A percentile compares a stretch with the other conserved stretches of the same genome.
Evolutionary conservation across 2,797 vertebrate species (phyloP).

Genomic region (Monodelphis domestica): DNA sequence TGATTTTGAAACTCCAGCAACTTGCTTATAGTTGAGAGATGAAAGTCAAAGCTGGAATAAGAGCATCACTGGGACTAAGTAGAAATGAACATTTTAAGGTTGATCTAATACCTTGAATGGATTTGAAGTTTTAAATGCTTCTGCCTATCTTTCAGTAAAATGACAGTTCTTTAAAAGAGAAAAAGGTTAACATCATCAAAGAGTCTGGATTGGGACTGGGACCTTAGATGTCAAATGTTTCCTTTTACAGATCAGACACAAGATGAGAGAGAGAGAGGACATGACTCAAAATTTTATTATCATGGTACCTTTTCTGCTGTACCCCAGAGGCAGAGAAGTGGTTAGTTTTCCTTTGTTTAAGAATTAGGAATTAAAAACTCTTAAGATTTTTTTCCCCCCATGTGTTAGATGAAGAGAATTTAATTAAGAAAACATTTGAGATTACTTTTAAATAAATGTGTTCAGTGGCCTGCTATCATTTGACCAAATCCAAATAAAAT

Average conservation of each 20-base stretch:
- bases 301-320: background rate
- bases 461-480: background rate
- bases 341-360: background rate
- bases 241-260: background rate
- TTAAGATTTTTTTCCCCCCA: background rate
- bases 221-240: background rate
- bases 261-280: background rate
- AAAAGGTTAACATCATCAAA: background rate
- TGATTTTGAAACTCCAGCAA: background rate
- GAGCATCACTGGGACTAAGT: background rate
- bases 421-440: background rate
- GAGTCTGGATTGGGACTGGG: background rate
- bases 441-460: background rate
- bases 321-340: background rate
- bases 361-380: background rate
- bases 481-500: background rate
- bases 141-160: background rate
- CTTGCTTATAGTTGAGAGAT: background rate
- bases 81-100: background rate
- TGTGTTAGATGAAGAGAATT: background rate
- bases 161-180: background rate
- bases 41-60: background rate
- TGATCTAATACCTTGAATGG: background rate
- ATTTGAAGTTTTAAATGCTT: background rate
- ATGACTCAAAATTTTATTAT: background rate